phyloP scores from a whole-genome alignment of 2,888 invertebrate species.

The Thymelicus lineola region DNA sequence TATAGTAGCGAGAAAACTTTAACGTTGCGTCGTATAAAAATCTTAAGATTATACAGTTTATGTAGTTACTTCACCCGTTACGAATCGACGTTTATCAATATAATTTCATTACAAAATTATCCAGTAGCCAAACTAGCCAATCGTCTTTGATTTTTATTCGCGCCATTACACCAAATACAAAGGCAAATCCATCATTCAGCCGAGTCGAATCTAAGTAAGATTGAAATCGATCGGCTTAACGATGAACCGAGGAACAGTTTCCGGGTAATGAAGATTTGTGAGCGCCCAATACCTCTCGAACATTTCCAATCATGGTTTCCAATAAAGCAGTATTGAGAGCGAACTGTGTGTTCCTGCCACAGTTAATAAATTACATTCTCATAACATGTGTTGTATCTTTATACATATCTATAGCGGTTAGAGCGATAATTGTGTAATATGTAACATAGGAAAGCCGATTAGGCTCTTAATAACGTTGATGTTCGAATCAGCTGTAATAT shows the following conservation, averaged over 20 bases:
- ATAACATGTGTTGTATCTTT: slow-evolving; percentile 7
- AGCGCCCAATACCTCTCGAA: slow-evolving; percentile 4
- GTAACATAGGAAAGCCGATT: background rate
- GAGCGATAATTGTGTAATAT: background rate
- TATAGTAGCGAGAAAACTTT: too few relatives aligned
- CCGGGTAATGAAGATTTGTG: slow-evolving; percentile 23
- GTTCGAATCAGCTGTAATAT: too few relatives aligned
- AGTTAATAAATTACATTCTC: slow-evolving; percentile 3
- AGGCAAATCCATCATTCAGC: slow-evolving; percentile 26
- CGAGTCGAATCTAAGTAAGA: slow-evolving; percentile 22
- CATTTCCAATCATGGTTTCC: too few relatives aligned
- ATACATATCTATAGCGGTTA: background rate
- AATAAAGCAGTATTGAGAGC: background rate
- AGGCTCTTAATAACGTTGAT: background rate
- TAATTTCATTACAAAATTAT: background rate
- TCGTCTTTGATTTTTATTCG: slow-evolving; percentile 2
- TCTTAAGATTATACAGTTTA: too few relatives aligned
- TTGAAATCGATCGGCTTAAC: slow-evolving; percentile 32
- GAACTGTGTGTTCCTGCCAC: background rate
- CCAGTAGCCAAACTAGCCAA: background rate
- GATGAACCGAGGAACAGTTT: slow-evolving; percentile 23
- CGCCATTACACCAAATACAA: slow-evolving; percentile 19
- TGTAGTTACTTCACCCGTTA: too few relatives aligned
- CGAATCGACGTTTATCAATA: background rate
- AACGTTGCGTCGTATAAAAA: too few relatives aligned